Evolutionary conservation across 2,113 vertebrate genomes (phyloP).

Genomic region (Pachyramphus minor): DNA sequence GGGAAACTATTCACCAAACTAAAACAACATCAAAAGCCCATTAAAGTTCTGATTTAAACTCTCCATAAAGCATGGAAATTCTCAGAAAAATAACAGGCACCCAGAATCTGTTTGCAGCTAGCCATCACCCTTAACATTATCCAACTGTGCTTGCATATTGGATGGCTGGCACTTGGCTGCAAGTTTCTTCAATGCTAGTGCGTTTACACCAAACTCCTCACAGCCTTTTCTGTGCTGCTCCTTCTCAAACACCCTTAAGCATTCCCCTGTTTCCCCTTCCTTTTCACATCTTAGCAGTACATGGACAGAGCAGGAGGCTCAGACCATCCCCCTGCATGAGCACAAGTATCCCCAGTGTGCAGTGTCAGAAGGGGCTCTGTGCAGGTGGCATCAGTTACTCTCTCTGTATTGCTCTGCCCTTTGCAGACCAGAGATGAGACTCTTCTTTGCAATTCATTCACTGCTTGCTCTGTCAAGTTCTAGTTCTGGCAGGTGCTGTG

Average conservation of each 20-base stretch:
- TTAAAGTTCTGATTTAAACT: constrained; percentile 66
- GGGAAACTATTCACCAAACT: constrained; percentile 63
- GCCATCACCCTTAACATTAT: constrained; percentile 31
- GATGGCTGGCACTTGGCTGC: not conserved
- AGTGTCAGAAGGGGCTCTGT: not conserved
- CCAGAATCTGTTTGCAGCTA: constrained; percentile 26
- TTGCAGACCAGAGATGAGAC: not conserved
- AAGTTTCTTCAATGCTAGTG: not conserved
- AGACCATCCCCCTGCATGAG: not conserved
- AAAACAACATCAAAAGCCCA: constrained; percentile 64
- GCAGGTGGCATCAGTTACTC: not conserved
- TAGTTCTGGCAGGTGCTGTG: not conserved
- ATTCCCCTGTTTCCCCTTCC: not conserved
- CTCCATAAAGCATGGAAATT: constrained; percentile 46
- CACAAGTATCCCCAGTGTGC: not conserved
- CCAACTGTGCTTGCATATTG: constrained; percentile 29
- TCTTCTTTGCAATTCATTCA: not conserved
- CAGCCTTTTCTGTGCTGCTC: not conserved
- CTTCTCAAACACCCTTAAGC: not conserved
- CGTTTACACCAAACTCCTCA: not conserved
- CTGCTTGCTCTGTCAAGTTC: not conserved
- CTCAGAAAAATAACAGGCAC: constrained; percentile 23
- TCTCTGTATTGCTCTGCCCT: not conserved
- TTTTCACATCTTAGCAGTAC: not conserved
- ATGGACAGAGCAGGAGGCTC: not conserved